Percentiles rank a stretch among this genome's conserved stretches.
These are phyloP conservation scores for Rhodophaea formosa DNA, from an alignment of 2,888 invertebrate genomes.

Conservation along the genomic window DNA sequence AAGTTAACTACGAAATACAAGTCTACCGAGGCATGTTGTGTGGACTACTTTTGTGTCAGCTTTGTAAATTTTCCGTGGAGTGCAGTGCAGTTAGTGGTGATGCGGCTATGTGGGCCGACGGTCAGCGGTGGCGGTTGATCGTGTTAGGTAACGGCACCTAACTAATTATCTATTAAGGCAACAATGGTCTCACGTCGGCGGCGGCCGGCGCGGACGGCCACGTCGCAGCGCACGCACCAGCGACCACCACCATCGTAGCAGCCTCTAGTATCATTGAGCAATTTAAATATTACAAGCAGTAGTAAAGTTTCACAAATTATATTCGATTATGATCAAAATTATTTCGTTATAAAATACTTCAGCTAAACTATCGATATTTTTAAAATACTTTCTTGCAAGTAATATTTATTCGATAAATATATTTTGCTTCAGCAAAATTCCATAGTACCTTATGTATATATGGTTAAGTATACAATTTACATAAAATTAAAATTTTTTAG, in stretches of 20 bases:
- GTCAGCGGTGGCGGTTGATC: slow-evolving; percentile 53
- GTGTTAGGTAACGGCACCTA: slow-evolving; percentile 72
- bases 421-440: too few species aligned
- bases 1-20: slow-evolving; percentile 32
- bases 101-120: slow-evolving; percentile 53
- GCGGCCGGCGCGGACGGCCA: slow-evolving; percentile 43
- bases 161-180: slow-evolving; percentile 77
- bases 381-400: too few species aligned
- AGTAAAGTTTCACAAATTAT: too few species aligned
- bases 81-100: slow-evolving; percentile 49
- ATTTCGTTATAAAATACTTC: too few species aligned
- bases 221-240: slow-evolving; percentile 50
- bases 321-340: too few species aligned
- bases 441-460: too few species aligned
- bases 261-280: too few species aligned
- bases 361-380: too few species aligned
- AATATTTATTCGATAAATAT: too few species aligned
- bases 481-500: too few species aligned
- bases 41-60: slow-evolving; percentile 44
- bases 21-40: slow-evolving; percentile 32
- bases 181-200: slow-evolving; percentile 73
- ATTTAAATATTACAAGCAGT: too few species aligned
- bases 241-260: slow-evolving; percentile 21
- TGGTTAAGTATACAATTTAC: too few species aligned
- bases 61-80: slow-evolving; percentile 41